Percentiles rank a stretch among this genome's conserved stretches.
Evolutionary conservation across 92 coral and sea anemone species (phyloP).

Genomic region (Epizoanthus scotinus): DNA sequence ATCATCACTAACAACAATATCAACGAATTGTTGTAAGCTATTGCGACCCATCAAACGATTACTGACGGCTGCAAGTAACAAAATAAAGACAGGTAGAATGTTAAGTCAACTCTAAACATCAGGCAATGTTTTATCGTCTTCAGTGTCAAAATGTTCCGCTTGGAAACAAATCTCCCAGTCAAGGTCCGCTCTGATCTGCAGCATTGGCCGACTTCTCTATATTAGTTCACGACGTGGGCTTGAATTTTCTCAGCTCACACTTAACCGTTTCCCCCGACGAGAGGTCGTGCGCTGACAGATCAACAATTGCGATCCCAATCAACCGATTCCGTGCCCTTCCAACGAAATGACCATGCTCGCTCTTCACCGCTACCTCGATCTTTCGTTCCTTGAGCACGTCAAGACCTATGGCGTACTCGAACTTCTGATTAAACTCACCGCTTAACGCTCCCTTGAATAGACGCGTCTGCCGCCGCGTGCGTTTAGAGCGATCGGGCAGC

Average conservation of each 20-base stretch:
- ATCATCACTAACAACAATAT: too few species aligned
- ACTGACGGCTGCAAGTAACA: too few species aligned
- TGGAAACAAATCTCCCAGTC: too few species aligned
- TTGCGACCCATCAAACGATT: too few species aligned
- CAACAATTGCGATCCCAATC: slow-evolving; percentile 74
- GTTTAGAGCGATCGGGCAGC: slow-evolving; percentile 95
- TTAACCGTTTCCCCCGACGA: slow-evolving; percentile 59
- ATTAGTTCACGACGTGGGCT: not conserved
- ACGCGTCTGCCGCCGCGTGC: slow-evolving; percentile 80
- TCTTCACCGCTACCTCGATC: slow-evolving; percentile 92
- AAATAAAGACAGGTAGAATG: too few species aligned
- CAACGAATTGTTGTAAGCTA: too few species aligned
- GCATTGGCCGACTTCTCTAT: too few species aligned
- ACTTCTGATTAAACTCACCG: slow-evolving; percentile 81
- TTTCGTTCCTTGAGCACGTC: slow-evolving; percentile 71
- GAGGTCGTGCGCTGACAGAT: slow-evolving; percentile 72
- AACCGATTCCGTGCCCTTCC: slow-evolving; percentile 71
- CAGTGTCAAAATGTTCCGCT: too few species aligned
- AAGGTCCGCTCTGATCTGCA: too few species aligned
- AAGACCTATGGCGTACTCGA: slow-evolving; percentile 79
- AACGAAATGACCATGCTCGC: slow-evolving; percentile 70
- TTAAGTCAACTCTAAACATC: too few species aligned
- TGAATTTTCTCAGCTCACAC: slow-evolving; percentile 62
- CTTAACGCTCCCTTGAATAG: slow-evolving; percentile 63
- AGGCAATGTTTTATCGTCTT: too few species aligned